Base-by-base conservation (phyloP, 2,797 vertebrate genomes). In the Acanthurus tractus region DNA sequence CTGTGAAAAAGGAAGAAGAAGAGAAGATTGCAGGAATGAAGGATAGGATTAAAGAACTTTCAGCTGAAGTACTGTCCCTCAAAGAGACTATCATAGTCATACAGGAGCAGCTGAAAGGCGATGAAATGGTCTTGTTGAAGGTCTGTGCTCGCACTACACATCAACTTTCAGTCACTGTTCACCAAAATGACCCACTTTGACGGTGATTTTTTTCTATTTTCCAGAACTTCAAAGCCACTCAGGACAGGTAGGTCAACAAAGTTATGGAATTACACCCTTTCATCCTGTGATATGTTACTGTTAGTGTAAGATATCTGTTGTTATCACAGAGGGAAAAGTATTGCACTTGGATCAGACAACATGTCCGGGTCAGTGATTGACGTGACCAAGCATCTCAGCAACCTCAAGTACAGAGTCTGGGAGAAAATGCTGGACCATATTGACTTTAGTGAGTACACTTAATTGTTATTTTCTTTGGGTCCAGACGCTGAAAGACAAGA, bases 381-480 rank as follows among this genome's bases (percentile, higher is more conserved):
- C 7, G 87, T 93, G 36, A 77, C 92, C 9, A 88, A 91, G 22
- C 93, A 95, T 79, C 81, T 95, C 52, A 87, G 83, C 69, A 95
- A 95, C 85, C 92, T 96, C 4, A 94, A 95, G 68, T 94, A 92
- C 80, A 86, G 70, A 66, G 91, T 94, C 25, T 95, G 93, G 92
- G 92, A 94, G 81, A 94, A 93, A 86, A 92, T 95, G 83, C 76
- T 86, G 70, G 78, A 88, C 15, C 73, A 89, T 7, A 77, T 92
- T 55, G 89, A 92, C 38, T 93, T 94, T 22, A 90, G 95, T 96
- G 72, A 94, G 95, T 88, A 71, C 2, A 44, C 8, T 8, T 17
- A 0, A 36, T 17, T 49, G 8, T 48, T 34, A 34, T 52, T 38
- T 20, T 55, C 0, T 3, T 55, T 18, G 63, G 8, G 2, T 40